phyloP scores from a whole-genome alignment of 2,888 invertebrate genomes.

The Noctua janthina region DNA sequence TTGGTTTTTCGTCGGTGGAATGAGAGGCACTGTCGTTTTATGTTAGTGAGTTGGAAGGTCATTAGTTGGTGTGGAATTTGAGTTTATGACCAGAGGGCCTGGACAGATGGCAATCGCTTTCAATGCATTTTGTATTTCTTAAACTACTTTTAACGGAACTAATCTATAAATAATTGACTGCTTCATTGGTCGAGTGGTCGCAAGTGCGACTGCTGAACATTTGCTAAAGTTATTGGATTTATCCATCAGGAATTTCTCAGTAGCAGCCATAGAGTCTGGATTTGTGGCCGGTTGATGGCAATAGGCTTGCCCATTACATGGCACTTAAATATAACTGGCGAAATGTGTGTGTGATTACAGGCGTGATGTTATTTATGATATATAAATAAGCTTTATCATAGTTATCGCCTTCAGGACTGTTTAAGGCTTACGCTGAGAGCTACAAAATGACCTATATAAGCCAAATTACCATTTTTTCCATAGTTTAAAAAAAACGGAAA shows the following conservation, averaged over 20 bases:
- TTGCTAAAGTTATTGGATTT: not conserved
- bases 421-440: not conserved
- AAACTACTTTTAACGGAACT: not conserved
- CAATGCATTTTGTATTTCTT: not conserved
- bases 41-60: not conserved
- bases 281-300: not conserved
- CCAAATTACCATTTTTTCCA: not conserved
- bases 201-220: too few species aligned
- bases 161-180: too few species aligned
- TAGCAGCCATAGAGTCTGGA: not conserved
- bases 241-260: not conserved
- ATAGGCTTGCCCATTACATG: not conserved
- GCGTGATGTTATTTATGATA: too few species aligned
- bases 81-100: too few species aligned
- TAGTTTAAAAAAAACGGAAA: too few species aligned
- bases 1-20: conserved; percentile 20
- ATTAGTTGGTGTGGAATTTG: not conserved
- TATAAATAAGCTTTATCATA: not conserved
- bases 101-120: not conserved
- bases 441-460: not conserved
- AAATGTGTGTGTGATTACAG: too few species aligned
- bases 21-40: conserved; percentile 3
- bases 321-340: not conserved
- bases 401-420: not conserved
- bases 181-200: too few species aligned